Base-by-base conservation (phyloP, 2,888 invertebrate genomes). In the Ophion ellenae region DNA sequence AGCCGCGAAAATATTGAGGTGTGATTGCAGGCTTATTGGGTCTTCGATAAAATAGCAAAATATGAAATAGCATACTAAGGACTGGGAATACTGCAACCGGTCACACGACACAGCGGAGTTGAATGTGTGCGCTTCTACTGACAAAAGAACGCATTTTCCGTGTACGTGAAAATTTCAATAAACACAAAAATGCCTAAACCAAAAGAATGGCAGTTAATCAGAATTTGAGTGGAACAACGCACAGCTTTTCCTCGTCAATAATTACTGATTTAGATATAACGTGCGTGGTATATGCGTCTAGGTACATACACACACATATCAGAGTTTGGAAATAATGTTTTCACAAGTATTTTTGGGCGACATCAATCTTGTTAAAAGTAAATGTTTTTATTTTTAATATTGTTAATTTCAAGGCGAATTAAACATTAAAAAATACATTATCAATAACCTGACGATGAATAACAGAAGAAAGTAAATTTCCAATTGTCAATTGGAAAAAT, bases 71-170 rank as follows among this genome's bases (percentile, higher is more conserved):
- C 81, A 67, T 53, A 77, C 81, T 77, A 81, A 78, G 78, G 83
- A 79, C 81, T 78, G 78, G 81, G 79, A 81, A 84, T 84, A 76
- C 73, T 77, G 80, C 76, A 64, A 79, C 83, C 75, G 79, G 79
- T 75, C 24, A 75, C 79, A 14, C 40, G 64, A 80, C 63, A 63
- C 45, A 47, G 74, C 69, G 70, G 24, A 75, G 59, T 59, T 75
- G 73, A 63, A 71, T 66, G 53, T 84, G 64, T 57, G 24, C 32
- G 63, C 36, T n/a, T 53, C 14, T 4, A 20, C 32, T 47, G 17
- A 73, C 24, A 73, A 36, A 20, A 32, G 11, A 66, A n/a, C 20
- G 10, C 11, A 14, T 10, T 9, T n/a, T 36, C 32, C 24, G 40
- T 24, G 14, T 47, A 20, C 40, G 10, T 70, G 2, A 53, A 70